phyloP scores from a whole-genome alignment of 2,888 invertebrate genomes.

The Nomada ruficornis region DNA sequence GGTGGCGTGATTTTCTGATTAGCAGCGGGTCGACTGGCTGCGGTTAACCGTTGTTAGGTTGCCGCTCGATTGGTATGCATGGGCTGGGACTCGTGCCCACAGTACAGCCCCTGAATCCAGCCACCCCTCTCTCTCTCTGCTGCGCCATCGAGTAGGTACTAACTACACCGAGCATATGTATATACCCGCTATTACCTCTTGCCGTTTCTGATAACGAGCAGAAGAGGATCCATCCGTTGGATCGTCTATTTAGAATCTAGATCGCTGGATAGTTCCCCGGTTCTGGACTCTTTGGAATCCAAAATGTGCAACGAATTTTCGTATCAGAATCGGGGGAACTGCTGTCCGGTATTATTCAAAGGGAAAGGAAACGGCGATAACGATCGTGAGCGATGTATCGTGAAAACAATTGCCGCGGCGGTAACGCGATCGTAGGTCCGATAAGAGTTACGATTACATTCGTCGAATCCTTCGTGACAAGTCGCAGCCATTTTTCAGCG shows the following conservation, averaged over 20 bases:
- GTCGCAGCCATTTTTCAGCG: conserved; percentile 78
- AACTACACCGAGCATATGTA: neutral
- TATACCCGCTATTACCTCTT: neutral
- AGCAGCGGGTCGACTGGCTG: conserved; percentile 83
- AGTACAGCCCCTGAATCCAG: conserved; percentile 62
- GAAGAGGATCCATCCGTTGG: neutral
- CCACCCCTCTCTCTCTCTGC: conserved; percentile 64
- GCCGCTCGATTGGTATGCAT: conserved; percentile 83
- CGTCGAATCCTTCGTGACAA: conserved; percentile 65
- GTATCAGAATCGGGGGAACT: neutral
- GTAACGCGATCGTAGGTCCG: neutral
- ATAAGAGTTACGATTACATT: conserved; percentile 45
- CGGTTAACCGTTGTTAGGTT: conserved; percentile 84
- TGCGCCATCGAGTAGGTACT: conserved; percentile 34
- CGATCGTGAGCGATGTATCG: neutral
- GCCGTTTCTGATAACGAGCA: neutral
- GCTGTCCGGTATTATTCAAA: neutral
- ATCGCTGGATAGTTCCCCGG: neutral
- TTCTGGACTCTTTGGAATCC: no score
- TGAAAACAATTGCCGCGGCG: conserved; percentile 19
- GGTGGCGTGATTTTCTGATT: conserved; percentile 84
- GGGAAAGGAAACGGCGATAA: neutral
- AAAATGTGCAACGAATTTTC: conserved; percentile 2
- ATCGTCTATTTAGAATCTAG: neutral
- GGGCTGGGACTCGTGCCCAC: conserved; percentile 82